These are phyloP conservation scores for Drosophila tristis DNA, from an alignment of 1,140 invertebrate species.

Conservation along the genomic window DNA sequence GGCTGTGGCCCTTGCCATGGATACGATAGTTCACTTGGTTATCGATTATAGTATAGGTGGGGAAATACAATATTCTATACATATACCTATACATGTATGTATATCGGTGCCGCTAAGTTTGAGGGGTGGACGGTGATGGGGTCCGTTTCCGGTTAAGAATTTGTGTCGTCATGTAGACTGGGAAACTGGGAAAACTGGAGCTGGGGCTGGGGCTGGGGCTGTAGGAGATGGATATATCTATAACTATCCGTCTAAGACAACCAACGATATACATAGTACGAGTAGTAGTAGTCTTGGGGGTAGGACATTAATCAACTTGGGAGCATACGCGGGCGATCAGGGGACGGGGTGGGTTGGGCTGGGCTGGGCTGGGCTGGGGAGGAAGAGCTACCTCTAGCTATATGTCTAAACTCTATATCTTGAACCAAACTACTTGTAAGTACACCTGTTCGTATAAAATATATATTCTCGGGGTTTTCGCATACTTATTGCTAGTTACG, in stretches of 20 bases:
- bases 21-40: slow-evolving; percentile 17
- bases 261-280: slow-evolving; percentile 15
- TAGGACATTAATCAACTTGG: slow-evolving; percentile 3
- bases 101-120: slow-evolving; percentile 53
- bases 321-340: background rate
- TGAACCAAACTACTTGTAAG: slow-evolving; percentile 66
- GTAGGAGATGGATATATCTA: slow-evolving; percentile 1
- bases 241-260: slow-evolving; percentile 19
- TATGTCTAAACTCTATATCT: slow-evolving; percentile 36
- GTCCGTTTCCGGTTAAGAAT: slow-evolving; percentile 22
- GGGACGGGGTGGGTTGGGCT: background rate
- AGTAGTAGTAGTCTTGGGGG: no score
- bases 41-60: slow-evolving; percentile 5
- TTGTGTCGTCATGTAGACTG: slow-evolving; percentile 34
- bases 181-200: slow-evolving; percentile 8
- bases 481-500: slow-evolving; percentile 18
- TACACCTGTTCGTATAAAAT: slow-evolving; percentile 45
- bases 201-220: background rate
- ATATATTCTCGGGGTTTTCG: background rate
- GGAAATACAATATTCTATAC: slow-evolving; percentile 32
- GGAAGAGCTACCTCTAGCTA: slow-evolving; percentile 19
- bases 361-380: no score
- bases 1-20: background rate
- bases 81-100: no score
- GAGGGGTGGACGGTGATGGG: slow-evolving; percentile 7